Evolutionary conservation across 2,797 vertebrate genomes (phyloP).

Genomic region (Melanotaenia parkinsoni): DNA sequence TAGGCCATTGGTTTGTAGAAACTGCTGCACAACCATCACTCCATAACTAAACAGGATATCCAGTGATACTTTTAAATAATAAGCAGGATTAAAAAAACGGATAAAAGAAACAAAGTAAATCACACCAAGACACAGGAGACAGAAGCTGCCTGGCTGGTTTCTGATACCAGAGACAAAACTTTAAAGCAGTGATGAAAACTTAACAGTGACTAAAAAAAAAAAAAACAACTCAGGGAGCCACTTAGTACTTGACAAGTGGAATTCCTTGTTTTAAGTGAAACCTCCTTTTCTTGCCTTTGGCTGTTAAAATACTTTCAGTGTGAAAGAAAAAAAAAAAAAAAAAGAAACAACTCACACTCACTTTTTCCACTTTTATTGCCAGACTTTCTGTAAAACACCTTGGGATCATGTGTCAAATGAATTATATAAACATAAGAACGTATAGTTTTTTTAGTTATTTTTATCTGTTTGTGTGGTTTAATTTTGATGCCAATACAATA

Average conservation of each 20-base stretch:
- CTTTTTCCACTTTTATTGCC: neutral
- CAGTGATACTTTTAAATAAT: constrained; percentile 20
- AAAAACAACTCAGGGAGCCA: neutral
- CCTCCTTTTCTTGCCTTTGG: constrained; percentile 8
- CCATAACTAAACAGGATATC: neutral
- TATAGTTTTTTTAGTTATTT: no score
- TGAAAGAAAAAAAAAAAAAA: constrained; percentile 7
- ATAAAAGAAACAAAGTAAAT: constrained; percentile 37
- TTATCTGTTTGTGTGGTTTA: neutral
- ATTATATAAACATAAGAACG: neutral
- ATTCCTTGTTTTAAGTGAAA: constrained; percentile 17
- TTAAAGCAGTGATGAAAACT: constrained; percentile 25
- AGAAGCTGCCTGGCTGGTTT: constrained; percentile 53
- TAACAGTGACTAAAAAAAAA: constrained; percentile 13
- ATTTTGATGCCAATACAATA: neutral
- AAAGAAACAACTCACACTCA: neutral
- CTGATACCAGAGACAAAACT: constrained; percentile 25
- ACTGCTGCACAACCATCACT: neutral
- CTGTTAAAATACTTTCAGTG: neutral
- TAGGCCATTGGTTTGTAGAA: neutral
- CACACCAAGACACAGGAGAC: neutral
- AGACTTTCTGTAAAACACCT: neutral
- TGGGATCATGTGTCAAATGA: neutral
- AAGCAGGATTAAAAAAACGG: constrained; percentile 9
- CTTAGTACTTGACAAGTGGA: constrained; percentile 11